Base-by-base conservation (phyloP, 2,888 invertebrate genomes). In the Chymomyza fuscimana region DNA sequence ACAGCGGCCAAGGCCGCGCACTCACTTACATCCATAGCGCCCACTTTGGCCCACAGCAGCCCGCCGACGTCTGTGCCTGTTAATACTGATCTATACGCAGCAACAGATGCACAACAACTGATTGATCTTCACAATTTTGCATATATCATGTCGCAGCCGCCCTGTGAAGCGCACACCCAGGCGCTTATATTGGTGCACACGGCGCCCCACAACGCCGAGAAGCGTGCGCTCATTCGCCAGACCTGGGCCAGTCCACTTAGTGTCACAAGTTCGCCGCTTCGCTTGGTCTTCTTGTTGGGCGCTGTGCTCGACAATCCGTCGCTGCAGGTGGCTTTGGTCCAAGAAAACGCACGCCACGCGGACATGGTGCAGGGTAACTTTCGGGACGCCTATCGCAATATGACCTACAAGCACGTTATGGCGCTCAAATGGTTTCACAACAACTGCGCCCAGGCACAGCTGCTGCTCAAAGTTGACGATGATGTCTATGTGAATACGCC, bases 381-480 rank as follows among this genome's bases (percentile, higher is more conserved):
- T 84, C 78, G 93, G 54, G 97, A 97, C 91, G 93, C 94, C 0
- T 97, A 97, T 87, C 93, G 94, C 63, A 97, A 97, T 90, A 93
- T 97, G 92, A 97, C 97, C 0, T 95, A 96, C 83, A 97, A 97
- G 88, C 96, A 97, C 90, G 94, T 95, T 6, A 96, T 96, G 94
- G 95, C 95, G 0, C 92, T 97, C 59, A 96, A 96, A 88, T 97
- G 96, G 95, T 94, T 95, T 22, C 92, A 93, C 1, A 94, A 94
- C 81, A 94, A 95, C 84, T 97, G 97, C 89, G 93, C 94, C 0
- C 92, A 93, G 51, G 96, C 95, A 0, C 94, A 93, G 80, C 94
- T 94, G 82, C 89, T 96, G 66, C 92, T 96, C 67, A 96, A 96
- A 91, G 94, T 95, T 69, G 96, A 96, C 88, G 96, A 96, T 87